Evolutionary conservation across 1,140 invertebrate genomes (phyloP), one percentile per base, ranked within the genome.

Genomic region (Pogonomyrmex barbatus): DNA sequence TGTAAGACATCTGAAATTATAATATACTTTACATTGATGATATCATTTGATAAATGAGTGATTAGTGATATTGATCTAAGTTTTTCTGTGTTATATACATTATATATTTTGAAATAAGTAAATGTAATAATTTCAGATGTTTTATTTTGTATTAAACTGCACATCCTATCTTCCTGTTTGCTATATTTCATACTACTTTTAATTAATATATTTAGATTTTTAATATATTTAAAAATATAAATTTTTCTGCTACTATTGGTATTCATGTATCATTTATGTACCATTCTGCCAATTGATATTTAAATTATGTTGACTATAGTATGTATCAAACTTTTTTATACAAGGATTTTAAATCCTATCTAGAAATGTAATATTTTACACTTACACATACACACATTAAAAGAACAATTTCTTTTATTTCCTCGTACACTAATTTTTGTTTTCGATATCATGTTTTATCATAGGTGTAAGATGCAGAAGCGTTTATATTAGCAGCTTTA

Each of bases 91-190:
- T 30, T 45, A 6, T 42, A 56, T 45, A 45, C 42, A 79, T 65
- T 12, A n/a, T 71, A 9, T 39, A 39, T 2, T 36, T 24, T 39
- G 9, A 79, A 24, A 2, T 8, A 67, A 79, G 6, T 81, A 5
- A 79, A 54, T 30, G 9, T 68, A 24, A 30, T 68, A 81, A 81
- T 54, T 70, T 68, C 47, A 5, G 68, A 30, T 68, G 77, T 14
- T 24, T 81, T 65, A 79, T 45, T 12, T 42, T 67, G 9, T 54
- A 60, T 58, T 62, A 84, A 75, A 83, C 58, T 89, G n/a, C 67
- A 73, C 78, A 75, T 87, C 78, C 68, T 84, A 89, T 85, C 50
- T 82, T 84, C 50, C 36, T 47, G 70, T 47, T 33, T 52, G 33
- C 17, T 70, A 24, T 47, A 47, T 63, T 81, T 42, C 50, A 17